phyloP scores from a whole-genome alignment of 2,888 invertebrate genomes.

The Megamerina dolium region DNA sequence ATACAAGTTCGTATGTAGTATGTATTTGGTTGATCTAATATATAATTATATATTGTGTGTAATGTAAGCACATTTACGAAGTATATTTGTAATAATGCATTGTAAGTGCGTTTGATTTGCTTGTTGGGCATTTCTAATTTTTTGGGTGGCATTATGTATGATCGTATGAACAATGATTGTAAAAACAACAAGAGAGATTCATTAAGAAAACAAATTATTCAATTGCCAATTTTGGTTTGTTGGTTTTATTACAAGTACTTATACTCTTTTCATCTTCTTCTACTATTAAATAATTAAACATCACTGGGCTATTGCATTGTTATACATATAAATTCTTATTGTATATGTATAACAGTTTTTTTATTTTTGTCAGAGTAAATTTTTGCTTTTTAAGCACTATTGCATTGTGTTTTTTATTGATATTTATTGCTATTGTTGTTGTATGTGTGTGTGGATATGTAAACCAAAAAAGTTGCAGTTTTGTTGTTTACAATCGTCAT shows the following conservation, averaged over 20 bases:
- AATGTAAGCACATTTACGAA: too few species aligned
- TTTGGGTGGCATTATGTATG: too few species aligned
- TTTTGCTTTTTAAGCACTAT: too few species aligned
- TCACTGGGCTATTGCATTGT: constrained; percentile 39
- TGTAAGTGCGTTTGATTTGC: too few species aligned
- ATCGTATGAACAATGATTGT: too few species aligned
- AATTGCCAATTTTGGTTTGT: constrained; percentile 21
- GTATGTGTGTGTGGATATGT: constrained; percentile 21
- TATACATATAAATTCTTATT: constrained; percentile 1
- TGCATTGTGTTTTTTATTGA: constrained; percentile 20
- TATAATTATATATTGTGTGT: too few species aligned
- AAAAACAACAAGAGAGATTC: constrained; percentile 12
- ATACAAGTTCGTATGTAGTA: too few species aligned
- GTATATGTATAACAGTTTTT: constrained; percentile 12
- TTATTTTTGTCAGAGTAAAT: too few species aligned
- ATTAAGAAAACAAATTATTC: constrained; percentile 10
- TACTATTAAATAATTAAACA: constrained; percentile 19
- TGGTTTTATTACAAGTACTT: constrained; percentile 13
- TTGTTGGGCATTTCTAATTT: too few species aligned
- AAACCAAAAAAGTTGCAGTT: constrained; percentile 29
- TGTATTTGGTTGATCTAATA: too few species aligned
- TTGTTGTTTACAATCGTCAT: constrained; percentile 11
- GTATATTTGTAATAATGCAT: too few species aligned
- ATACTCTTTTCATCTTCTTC: too few species aligned
- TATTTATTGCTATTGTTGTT: constrained; percentile 17